Evolutionary conservation across 2,113 vertebrate species (phyloP).

Genomic region (Malurus melanocephalus): DNA sequence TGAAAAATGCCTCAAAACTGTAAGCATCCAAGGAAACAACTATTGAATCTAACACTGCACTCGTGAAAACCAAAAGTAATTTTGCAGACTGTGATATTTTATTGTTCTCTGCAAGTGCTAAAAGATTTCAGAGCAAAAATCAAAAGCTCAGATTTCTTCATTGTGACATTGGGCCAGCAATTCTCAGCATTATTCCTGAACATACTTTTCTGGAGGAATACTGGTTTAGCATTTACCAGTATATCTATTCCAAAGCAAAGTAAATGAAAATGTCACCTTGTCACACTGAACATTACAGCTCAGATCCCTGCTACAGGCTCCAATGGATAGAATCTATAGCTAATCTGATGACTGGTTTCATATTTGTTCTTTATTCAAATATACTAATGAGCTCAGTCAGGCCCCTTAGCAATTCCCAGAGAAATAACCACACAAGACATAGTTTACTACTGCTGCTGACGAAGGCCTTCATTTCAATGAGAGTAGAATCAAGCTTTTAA

Average conservation of each 20-base stretch:
- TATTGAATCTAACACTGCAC: not conserved
- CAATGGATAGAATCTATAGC: not conserved
- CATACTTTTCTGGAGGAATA: constrained; percentile 56
- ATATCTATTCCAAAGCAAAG: constrained; percentile 61
- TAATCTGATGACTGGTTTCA: not conserved
- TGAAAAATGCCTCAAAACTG: fast-evolving
- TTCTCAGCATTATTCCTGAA: constrained; percentile 23
- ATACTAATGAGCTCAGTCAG: not conserved
- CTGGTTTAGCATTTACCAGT: constrained; percentile 32
- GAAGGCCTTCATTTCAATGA: not conserved
- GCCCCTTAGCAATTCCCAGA: not conserved
- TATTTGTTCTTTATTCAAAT: not conserved
- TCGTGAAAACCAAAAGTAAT: not conserved
- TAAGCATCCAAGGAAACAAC: not conserved
- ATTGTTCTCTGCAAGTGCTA: constrained; percentile 50
- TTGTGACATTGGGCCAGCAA: constrained; percentile 66
- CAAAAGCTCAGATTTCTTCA: constrained; percentile 58
- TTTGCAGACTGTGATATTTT: not conserved
- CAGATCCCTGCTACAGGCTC: constrained; percentile 38
- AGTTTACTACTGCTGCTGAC: not conserved
- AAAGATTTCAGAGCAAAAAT: constrained; percentile 59
- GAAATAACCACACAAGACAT: not conserved
- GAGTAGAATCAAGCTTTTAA: not conserved
- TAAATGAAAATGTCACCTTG: constrained; percentile 54
- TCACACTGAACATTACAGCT: constrained; percentile 40